Evolutionary conservation across 2,888 invertebrate species (phyloP), one percentile per base, ranked within the genome.

Genomic region (Conops quadrifasciatus): DNA sequence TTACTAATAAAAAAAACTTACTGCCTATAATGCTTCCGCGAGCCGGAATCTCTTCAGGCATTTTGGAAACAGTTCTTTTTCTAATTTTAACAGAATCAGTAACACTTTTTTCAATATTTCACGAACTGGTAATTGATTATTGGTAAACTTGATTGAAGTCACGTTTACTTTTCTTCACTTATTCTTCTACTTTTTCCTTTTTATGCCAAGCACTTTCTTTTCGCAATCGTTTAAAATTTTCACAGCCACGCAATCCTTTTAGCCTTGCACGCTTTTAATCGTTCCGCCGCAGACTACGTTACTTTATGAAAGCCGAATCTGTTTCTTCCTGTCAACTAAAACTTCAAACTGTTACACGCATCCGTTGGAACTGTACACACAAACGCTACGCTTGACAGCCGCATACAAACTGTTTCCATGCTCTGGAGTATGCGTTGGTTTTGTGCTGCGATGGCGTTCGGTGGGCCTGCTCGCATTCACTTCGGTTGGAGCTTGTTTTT

Each of bases 21-120:
- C 89, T 87, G 83, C 89, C 89, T 76, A 89, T 85, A 78, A 89
- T 78, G 81, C 88, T 89, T 83, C 89, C 90, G 80, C 81, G 88
- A 1, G 89, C 88, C 47, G 88, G 88, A 76, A 89, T 88, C 78
- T 89, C 88, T 86, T 89, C 88, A 75, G 80, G 81, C 81, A 83
- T 85, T 64, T 76, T 78, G 26, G 13, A 28, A 49, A 21, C 26
- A 21, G 1, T 56, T 24, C 53, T 2, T 16, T 36, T 21, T 51
- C 49, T 62, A 19, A 51, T 71, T 71, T 67, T 45, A 58, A 62
- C 59, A 47, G 43, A 36, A 70, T 62, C 64, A 60, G 70, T 64
- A 16, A 47, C 67, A 53, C 60, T 60, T 51, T 59, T 62, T 49
- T 71, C 26, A 63, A 26, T 56, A 53, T 56, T 24, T 65, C 47